Evolutionary conservation across 2,113 vertebrate species (phyloP).

Genomic region (Megaceryle torquata): DNA sequence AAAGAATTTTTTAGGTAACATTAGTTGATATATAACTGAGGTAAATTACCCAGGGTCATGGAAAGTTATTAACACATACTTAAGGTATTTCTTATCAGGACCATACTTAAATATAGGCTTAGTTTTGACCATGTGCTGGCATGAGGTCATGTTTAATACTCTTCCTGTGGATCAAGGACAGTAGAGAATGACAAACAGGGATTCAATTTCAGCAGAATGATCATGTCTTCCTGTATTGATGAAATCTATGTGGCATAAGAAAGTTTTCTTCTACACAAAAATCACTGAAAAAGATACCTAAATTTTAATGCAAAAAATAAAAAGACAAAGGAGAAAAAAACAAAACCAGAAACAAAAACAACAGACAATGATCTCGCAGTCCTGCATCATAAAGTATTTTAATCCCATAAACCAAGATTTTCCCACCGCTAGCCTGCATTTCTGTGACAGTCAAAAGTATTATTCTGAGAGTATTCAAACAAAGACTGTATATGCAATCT

Average conservation of each 20-base stretch:
- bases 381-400: neutral
- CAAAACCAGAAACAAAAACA: neutral
- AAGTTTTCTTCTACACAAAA: neutral
- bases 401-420: neutral
- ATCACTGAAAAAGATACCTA: neutral
- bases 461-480: neutral
- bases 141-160: neutral
- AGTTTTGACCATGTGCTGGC: neutral
- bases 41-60: neutral
- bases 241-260: neutral
- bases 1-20: neutral
- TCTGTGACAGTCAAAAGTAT: neutral
- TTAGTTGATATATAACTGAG: neutral
- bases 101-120: neutral
- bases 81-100: neutral
- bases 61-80: neutral
- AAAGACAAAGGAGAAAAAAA: neutral
- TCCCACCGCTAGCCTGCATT: neutral
- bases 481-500: neutral
- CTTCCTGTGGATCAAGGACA: neutral
- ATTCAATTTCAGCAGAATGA: slow-evolving; percentile 37
- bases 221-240: neutral
- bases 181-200: neutral
- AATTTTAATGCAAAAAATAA: neutral
- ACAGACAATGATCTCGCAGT: neutral